Evolutionary conservation across 2,797 vertebrate species (phyloP).

Genomic region (Protonibea diacanthus): DNA sequence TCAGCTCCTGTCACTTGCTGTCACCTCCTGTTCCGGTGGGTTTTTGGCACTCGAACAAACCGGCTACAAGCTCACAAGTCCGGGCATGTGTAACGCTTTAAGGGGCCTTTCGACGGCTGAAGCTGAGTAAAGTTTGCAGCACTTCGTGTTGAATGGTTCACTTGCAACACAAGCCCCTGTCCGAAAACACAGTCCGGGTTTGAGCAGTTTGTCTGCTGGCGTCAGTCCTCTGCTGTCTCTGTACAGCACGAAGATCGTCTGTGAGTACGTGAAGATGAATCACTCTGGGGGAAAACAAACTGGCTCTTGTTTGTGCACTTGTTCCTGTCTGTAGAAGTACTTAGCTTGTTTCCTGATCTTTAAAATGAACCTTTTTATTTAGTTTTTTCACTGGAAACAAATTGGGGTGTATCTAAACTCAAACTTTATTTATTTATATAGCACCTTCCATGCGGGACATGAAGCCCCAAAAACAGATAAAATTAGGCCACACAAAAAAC

Average conservation of each 20-base stretch:
- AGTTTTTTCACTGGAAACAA: not conserved
- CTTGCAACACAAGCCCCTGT: not conserved
- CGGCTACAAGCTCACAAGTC: conserved; percentile 18
- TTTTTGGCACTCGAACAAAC: conserved; percentile 11
- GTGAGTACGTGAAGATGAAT: fast-evolving
- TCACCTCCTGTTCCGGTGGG: conserved; percentile 60
- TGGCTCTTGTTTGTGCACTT: not conserved
- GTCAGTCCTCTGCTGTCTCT: conserved; percentile 60
- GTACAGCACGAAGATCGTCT: conserved; percentile 67
- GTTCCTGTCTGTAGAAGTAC: not conserved
- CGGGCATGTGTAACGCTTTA: not conserved
- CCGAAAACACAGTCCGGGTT: conserved; percentile 25
- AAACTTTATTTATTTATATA: too few species aligned
- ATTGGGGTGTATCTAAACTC: too few species aligned
- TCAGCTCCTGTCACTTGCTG: conserved; percentile 55
- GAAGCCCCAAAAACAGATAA: too few species aligned
- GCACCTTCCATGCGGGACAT: too few species aligned
- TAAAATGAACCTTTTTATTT: not conserved
- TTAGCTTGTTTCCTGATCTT: not conserved
- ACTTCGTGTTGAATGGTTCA: not conserved
- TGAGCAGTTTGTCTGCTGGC: conserved; percentile 44
- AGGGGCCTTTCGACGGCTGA: too few species aligned
- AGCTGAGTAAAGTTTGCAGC: not conserved
- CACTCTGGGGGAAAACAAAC: conserved; percentile 8
- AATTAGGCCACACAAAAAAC: too few species aligned